Evolutionary conservation across 2,888 invertebrate species (phyloP).

Genomic region (Drosophila subsilvestris): DNA sequence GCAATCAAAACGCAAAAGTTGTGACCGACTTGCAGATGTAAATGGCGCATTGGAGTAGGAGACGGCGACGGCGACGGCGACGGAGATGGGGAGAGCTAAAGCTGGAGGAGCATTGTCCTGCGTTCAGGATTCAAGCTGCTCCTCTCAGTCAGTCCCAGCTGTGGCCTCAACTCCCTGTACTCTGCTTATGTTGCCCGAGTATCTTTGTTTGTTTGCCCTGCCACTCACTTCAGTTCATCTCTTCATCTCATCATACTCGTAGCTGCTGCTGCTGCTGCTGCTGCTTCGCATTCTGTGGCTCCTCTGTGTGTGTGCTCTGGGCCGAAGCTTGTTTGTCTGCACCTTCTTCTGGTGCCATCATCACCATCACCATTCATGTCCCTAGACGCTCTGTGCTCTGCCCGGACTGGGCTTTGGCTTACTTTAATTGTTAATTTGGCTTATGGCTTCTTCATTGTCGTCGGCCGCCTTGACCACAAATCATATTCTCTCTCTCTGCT

Average conservation of each 20-base stretch:
- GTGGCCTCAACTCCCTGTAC: background rate
- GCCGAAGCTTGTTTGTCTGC: slow-evolving; percentile 33
- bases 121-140: background rate
- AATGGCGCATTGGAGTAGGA: background rate
- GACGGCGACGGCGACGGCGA: background rate
- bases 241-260: background rate
- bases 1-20: slow-evolving; percentile 47
- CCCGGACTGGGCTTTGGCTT: slow-evolving; percentile 34
- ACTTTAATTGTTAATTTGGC: slow-evolving; percentile 72
- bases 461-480: slow-evolving; percentile 49
- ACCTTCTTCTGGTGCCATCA: slow-evolving; percentile 2
- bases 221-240: slow-evolving; percentile 19
- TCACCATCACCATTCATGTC: no score
- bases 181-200: slow-evolving; percentile 23
- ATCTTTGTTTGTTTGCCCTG: slow-evolving; percentile 26
- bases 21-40: background rate
- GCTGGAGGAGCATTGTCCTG: slow-evolving; percentile 1
- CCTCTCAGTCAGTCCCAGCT: background rate
- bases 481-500: slow-evolving; percentile 42
- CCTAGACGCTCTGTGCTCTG: background rate
- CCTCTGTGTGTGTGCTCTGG: slow-evolving; percentile 1
- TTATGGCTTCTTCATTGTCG: slow-evolving; percentile 58
- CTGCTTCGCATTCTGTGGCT: background rate
- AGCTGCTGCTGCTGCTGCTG: background rate
- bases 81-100: background rate